Evolutionary conservation across 1,140 invertebrate species (phyloP), one percentile per base, ranked within the genome.

Genomic region (Heliconius congener): DNA sequence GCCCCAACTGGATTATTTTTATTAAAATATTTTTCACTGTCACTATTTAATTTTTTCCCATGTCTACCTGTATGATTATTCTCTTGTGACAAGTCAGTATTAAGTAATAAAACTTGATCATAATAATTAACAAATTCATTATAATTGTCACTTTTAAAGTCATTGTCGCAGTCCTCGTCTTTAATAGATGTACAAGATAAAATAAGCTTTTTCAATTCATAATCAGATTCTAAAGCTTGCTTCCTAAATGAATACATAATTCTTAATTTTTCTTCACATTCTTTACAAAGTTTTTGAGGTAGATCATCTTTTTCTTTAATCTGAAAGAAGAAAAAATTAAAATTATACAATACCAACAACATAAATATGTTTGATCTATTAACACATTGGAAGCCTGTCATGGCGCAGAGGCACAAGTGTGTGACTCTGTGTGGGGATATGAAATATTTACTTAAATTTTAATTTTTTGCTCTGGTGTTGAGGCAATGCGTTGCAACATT

Each of bases 261-360:
- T 74, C 91, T 85, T 42, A 95, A 77, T 37, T 83, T 83, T 42
- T 88, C 91, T 3, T 87, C 86, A 84, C 94, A 95, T 70, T 88
- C 86, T 78, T 88, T 79, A 78, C 94, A 95, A 23, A 95, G 70
- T 50, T 87, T 89, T 82, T 95, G 92, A 27, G 94, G 94, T 73
- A 95, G 82, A 5, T 91, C 90, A 87, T 95, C 94, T 74, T 89
- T 88, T 85, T 86, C 86, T 11, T 81, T 78, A 3, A 95, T 87
- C 93, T 95, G 81, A 19, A 88, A 88, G 73, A 83, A 19, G 11
- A n/a, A 57, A 42, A 71, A 39, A 52, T 11, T n/a, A 71, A 55
- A 39, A 42, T 13, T 72, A 23, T 34, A 39, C 37, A 72, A 60
- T 23, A 78, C 18, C 27, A 70, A 52, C 76, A 60, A 16, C 16